phyloP scores from a whole-genome alignment of 2,797 vertebrate genomes.

The Loriculus beryllinus region DNA sequence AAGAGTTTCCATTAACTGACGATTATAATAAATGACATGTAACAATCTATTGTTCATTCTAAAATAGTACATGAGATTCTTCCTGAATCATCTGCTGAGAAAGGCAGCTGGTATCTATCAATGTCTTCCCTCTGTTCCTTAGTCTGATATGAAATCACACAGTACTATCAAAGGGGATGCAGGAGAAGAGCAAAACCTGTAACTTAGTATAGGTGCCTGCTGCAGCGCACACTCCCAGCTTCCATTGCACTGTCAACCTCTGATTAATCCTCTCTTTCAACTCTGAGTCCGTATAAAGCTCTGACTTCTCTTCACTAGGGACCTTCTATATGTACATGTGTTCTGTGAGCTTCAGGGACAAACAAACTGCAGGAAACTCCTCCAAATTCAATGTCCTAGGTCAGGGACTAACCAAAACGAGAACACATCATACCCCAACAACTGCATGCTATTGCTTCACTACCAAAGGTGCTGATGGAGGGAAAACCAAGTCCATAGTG shows the following conservation, averaged over 20 bases:
- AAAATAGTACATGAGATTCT: slow-evolving; percentile 56
- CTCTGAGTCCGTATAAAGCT: background rate
- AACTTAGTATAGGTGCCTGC: background rate
- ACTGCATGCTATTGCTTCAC: rapidly evolving
- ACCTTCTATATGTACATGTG: background rate
- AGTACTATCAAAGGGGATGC: slow-evolving; percentile 20
- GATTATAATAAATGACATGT: slow-evolving; percentile 60
- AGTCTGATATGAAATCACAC: slow-evolving; percentile 29
- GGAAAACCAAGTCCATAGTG: background rate
- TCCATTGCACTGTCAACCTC: background rate
- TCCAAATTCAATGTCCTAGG: background rate
- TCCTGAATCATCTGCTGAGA: slow-evolving; percentile 23
- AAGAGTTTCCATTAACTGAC: slow-evolving; percentile 51
- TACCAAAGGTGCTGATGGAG: background rate
- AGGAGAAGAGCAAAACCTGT: slow-evolving; percentile 8
- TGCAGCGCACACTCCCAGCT: background rate
- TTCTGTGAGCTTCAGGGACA: background rate
- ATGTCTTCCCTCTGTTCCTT: slow-evolving; percentile 26
- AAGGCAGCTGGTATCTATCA: slow-evolving; percentile 54
- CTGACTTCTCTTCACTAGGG: background rate
- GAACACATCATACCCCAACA: rapidly evolving
- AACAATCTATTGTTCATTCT: slow-evolving; percentile 57
- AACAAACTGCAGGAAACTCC: background rate
- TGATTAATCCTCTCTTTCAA: background rate
- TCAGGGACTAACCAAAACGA: background rate